A percentile compares a stretch with the other conserved stretches of the same genome.
Conservation (phyloP, 2,888 invertebrate genomes). For the Drosophila merina region DNA sequence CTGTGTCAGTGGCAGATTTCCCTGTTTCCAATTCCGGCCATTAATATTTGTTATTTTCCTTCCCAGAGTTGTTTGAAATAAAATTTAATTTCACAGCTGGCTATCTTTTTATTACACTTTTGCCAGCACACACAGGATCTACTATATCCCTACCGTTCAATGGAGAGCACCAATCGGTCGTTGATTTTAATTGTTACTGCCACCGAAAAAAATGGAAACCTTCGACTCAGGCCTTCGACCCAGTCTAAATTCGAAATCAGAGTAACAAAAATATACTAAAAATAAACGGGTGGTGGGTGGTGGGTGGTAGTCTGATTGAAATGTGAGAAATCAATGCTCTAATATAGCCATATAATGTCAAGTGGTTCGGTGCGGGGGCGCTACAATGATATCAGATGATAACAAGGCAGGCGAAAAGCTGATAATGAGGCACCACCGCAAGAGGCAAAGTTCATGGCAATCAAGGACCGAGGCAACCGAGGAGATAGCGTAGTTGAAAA, state of each 20-base stretch:
- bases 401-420: slow-evolving; percentile 43
- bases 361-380: slow-evolving; percentile 31
- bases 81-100: slow-evolving; percentile 72
- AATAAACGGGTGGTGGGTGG: slow-evolving; percentile 8
- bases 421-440: slow-evolving; percentile 45
- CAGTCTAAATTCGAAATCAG: slow-evolving; percentile 1
- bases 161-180: slow-evolving; percentile 61
- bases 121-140: slow-evolving; percentile 2
- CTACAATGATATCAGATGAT: slow-evolving; percentile 56
- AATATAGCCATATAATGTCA: slow-evolving; percentile 39
- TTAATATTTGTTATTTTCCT: slow-evolving; percentile 44
- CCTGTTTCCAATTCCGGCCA: slow-evolving; percentile 5
- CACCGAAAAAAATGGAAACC: slow-evolving; percentile 44
- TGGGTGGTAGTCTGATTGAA: slow-evolving; percentile 56
- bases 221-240: slow-evolving; percentile 46
- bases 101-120: slow-evolving; percentile 61
- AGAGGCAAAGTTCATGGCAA: slow-evolving; percentile 19
- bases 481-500: slow-evolving; percentile 50
- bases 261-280: background rate
- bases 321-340: slow-evolving; percentile 65
- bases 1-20: slow-evolving; percentile 29
- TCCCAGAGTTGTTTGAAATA: slow-evolving; percentile 45
- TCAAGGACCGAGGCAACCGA: slow-evolving; percentile 7
- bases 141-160: slow-evolving; percentile 61
- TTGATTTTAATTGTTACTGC: slow-evolving; percentile 75